These are phyloP conservation scores for Melanitta fusca DNA, from an alignment of 2,797 vertebrate species.

Conservation along the genomic window DNA sequence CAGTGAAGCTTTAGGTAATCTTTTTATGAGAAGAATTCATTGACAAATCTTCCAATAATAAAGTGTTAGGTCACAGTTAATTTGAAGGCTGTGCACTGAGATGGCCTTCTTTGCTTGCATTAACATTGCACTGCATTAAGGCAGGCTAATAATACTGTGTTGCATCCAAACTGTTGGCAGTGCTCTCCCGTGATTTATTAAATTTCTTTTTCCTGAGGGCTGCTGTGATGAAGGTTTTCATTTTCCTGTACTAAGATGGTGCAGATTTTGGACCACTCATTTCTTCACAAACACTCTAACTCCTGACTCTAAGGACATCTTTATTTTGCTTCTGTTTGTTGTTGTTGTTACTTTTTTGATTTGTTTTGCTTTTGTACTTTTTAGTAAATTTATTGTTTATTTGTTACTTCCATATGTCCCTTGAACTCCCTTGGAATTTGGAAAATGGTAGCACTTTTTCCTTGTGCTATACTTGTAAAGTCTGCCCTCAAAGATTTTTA, in stretches of 20 bases:
- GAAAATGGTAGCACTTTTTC: neutral
- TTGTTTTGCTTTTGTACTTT: neutral
- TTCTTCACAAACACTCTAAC: neutral
- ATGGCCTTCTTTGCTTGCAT: neutral
- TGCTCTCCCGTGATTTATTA: neutral
- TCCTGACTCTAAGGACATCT: neutral
- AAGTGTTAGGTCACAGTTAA: conserved; percentile 2
- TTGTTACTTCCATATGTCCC: neutral
- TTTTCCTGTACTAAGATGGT: neutral
- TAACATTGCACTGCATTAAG: neutral
- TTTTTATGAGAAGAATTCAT: neutral
- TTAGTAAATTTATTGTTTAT: neutral
- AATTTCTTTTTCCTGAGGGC: neutral
- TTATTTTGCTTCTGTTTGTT: neutral
- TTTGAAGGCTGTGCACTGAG: neutral
- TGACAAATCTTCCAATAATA: neutral
- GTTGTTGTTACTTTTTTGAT: too few species aligned
- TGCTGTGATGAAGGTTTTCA: neutral
- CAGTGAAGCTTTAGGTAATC: neutral
- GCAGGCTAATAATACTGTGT: neutral
- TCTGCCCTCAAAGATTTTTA: neutral
- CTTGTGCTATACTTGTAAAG: neutral
- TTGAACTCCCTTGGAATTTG: neutral
- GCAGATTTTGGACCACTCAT: neutral
- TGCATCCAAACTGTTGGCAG: neutral